Evolutionary conservation across 2,797 vertebrate genomes (phyloP), one percentile per base, ranked within the genome.

Genomic region (Merluccius polli): DNA sequence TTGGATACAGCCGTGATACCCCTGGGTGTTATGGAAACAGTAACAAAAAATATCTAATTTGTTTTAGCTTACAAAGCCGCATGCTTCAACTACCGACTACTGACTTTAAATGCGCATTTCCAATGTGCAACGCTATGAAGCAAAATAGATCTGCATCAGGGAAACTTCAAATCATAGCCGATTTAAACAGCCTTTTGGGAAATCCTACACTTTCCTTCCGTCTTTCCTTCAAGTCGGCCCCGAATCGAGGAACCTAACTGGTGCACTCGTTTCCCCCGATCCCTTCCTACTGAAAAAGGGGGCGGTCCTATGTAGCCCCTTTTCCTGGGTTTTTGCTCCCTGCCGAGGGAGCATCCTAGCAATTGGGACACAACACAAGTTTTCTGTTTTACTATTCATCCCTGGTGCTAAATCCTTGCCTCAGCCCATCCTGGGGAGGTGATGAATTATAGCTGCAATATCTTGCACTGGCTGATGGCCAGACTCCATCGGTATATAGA

Each of bases 381-480:
- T 52, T 52, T 71, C 71, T 75, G 79, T 70, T 75, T 77, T 78
- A 75, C 72, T 75, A 78, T 83, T 86, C 65, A 81, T 84, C 79
- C 70, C 68, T 77, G 75, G 72, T 70, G 79, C 77, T 86, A 86
- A 84, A 86, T 84, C 79, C 52, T 0, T 18, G 76, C 80, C 83
- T 87, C 83, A 81, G 24, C 68, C 63, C 16, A 59, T 78, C 79
- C 81, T 76, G 83, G 75, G 16, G 13, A 76, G 33, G 74, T 84
- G 78, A 83, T 90, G 78, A 89, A 88, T 87, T 88, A 90, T 86
- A 52, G 71, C 72, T 83, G 77, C 84, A 86, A 88, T 89, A 89
- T 87, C 83, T 78, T 77, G 38, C 52, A 4, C 68, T 90, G 84
- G 86, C 79, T 82, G 80, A 72, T 70, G 74, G 82, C 82, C 87